Base-by-base conservation (phyloP, 2,113 vertebrate genomes). In the Perca flavescens region DNA sequence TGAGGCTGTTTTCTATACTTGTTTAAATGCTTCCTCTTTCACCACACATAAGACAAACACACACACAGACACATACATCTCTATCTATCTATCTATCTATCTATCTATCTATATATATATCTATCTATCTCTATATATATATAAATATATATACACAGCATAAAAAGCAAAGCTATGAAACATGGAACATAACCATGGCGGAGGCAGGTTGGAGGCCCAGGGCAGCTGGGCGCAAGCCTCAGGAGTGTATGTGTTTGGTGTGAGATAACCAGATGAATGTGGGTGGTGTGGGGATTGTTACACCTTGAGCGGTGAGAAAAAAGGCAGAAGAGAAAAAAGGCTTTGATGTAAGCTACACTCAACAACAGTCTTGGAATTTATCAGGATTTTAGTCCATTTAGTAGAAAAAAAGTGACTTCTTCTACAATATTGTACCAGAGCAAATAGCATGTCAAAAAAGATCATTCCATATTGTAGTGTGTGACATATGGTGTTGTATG, bases 251-350 rank as follows among this genome's bases (percentile, higher is more conserved):
- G 91, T 93, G 93, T 90, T 88, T 71, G 80, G 87, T 86, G 85
- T 50, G 89, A 93, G 94, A 94, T 95, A 94, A 94, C 89, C 86
- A 83, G 81, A 80, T 56, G 21, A 80, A 86, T 84, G 86, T 74
- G 84, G 90, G 84, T 84, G 87, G 79, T 57, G 79, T 53, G 53
- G 70, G 77, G 83, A 84, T 57, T 60, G 84, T 76, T 86, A 63
- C 69, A 88, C 92, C 87, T 89, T 58, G 6, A 89, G 88, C 66
- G 6, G 46, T 56, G 79, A 63, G 43, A 74, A 77, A 65, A 78
- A 69, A 74, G 50, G 68, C 21, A 71, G 63, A 80, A 67, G 53
- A 84, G 34, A 82, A 88, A 83, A 36, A 68, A 46, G 22, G 47
- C 49, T 86, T 75, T 47, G 68, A 79, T 56, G 61, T 60, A 49